A percentile compares a stretch with the other conserved stretches of the same genome.
These are phyloP conservation scores for Trachelus tabidus DNA, from an alignment of 2,888 invertebrate genomes.

Conservation along the genomic window DNA sequence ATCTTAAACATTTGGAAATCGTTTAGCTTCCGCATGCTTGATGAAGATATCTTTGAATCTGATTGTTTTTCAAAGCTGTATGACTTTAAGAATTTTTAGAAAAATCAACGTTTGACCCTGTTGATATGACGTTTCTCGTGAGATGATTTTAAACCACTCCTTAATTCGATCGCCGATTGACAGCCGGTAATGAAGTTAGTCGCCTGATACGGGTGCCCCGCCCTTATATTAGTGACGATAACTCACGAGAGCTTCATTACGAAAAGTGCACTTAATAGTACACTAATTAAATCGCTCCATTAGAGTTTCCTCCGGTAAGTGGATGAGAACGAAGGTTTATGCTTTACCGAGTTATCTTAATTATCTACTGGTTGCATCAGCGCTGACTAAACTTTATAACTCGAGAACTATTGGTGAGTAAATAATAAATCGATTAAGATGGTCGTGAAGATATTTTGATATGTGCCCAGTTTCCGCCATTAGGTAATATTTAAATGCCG, in stretches of 20 bases:
- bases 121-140: background rate
- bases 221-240: background rate
- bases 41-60: background rate
- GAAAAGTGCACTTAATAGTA: background rate
- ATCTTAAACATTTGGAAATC: background rate
- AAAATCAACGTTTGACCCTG: background rate
- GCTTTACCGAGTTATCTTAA: background rate
- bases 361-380: too few species aligned
- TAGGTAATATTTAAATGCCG: too few species aligned
- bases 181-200: slow-evolving; percentile 1
- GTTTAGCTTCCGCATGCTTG: background rate
- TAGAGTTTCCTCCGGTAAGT: background rate
- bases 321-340: background rate
- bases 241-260: background rate
- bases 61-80: background rate
- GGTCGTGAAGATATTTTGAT: background rate
- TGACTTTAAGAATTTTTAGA: background rate
- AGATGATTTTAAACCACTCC: background rate
- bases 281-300: background rate
- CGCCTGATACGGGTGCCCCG: background rate
- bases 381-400: too few species aligned
- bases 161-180: background rate
- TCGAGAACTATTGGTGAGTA: too few species aligned
- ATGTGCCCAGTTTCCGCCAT: too few species aligned
- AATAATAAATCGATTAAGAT: too few species aligned